These are phyloP conservation scores for Brachypodius melanocephalos DNA, from an alignment of 2,113 vertebrate species.

Conservation along the genomic window DNA sequence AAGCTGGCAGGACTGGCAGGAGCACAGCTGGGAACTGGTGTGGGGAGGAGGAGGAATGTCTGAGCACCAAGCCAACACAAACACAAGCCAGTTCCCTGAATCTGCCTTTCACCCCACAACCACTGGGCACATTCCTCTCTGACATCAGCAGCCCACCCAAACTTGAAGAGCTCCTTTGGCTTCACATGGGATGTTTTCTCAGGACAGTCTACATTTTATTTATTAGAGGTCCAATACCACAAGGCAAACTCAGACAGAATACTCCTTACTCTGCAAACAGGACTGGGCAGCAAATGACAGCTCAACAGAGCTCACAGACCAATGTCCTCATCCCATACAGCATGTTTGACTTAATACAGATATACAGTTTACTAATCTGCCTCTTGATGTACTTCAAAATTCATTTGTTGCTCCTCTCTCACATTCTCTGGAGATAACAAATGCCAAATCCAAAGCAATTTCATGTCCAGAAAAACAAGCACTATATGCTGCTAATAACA, in stretches of 20 bases:
- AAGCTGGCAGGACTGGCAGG: not conserved
- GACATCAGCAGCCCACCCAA: slow-evolving; percentile 18
- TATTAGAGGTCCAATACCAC: not conserved
- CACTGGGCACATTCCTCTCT: not conserved
- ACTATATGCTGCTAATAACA: not conserved
- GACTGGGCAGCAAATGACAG: not conserved
- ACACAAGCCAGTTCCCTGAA: not conserved
- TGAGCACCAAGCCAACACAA: not conserved
- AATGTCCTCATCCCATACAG: not conserved
- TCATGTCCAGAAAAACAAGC: not conserved
- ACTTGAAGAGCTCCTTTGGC: not conserved
- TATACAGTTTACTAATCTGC: not conserved
- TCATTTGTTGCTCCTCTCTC: not conserved
- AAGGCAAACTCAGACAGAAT: not conserved
- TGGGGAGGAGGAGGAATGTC: slow-evolving; percentile 28
- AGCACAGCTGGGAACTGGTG: not conserved
- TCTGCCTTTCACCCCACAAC: not conserved
- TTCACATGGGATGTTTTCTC: not conserved
- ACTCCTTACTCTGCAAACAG: not conserved
- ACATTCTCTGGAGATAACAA: not conserved
- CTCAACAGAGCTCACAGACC: not conserved
- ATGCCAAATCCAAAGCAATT: not conserved
- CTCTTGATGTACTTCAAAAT: not conserved
- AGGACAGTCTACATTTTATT: not conserved
- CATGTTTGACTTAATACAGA: not conserved